Percentiles rank a stretch among this genome's conserved stretches.
These are phyloP conservation scores for Bombus difficillimus DNA, from an alignment of 1,140 invertebrate genomes.

Conservation along the genomic window DNA sequence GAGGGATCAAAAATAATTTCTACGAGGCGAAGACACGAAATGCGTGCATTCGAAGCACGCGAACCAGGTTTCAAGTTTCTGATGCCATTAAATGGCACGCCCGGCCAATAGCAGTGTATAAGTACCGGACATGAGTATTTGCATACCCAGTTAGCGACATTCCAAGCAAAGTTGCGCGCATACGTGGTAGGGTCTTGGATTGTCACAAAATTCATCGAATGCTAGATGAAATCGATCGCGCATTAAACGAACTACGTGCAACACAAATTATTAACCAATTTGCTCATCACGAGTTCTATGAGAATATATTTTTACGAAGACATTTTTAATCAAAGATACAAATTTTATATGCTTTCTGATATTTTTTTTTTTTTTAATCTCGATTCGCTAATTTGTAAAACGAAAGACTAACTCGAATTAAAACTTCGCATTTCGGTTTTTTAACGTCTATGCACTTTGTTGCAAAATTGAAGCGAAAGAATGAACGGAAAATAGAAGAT, in stretches of 20 bases:
- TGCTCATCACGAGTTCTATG: neutral
- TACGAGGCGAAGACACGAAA: slow-evolving; percentile 25
- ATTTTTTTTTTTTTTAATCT: too few relatives aligned
- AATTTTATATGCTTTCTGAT: too few relatives aligned
- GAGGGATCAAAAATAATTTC: neutral
- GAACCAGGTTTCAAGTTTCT: slow-evolving; percentile 54
- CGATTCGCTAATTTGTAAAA: too few relatives aligned
- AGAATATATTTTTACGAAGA: neutral
- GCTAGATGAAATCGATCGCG: neutral
- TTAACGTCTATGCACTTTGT: too few relatives aligned
- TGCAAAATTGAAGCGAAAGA: neutral
- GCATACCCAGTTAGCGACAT: slow-evolving; percentile 68
- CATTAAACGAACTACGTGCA: neutral
- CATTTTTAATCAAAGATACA: too few relatives aligned
- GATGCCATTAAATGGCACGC: slow-evolving; percentile 65
- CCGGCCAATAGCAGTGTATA: slow-evolving; percentile 49
- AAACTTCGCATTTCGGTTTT: too few relatives aligned
- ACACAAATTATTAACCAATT: neutral
- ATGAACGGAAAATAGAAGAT: neutral
- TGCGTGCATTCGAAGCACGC: slow-evolving; percentile 17
- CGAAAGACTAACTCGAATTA: too few relatives aligned
- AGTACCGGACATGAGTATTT: slow-evolving; percentile 56
- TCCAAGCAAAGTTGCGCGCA: slow-evolving; percentile 54
- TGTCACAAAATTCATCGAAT: slow-evolving; percentile 20
- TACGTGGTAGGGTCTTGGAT: neutral